Evolutionary conservation across 2,797 vertebrate species (phyloP).

Genomic region (Leuciscus waleckii): DNA sequence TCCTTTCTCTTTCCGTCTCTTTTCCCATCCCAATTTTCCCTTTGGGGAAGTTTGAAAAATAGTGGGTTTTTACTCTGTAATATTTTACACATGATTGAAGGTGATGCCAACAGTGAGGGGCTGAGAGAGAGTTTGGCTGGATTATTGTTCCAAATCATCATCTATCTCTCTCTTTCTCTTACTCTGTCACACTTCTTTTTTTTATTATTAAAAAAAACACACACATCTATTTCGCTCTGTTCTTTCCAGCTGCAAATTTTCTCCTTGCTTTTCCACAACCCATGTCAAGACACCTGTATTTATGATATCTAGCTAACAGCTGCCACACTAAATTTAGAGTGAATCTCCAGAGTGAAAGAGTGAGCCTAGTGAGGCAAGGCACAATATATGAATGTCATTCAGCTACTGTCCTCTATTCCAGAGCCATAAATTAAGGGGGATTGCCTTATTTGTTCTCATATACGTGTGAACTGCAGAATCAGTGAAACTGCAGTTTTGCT

Average conservation of each 20-base stretch:
- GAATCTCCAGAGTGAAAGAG: constrained; percentile 36
- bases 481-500: constrained; percentile 15
- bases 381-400: neutral
- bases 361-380: neutral
- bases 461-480: neutral
- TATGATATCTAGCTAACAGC: constrained; percentile 68
- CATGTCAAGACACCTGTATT: constrained; percentile 67
- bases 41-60: constrained; percentile 69
- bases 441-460: neutral
- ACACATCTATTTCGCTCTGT: constrained; percentile 61
- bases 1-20: constrained; percentile 62
- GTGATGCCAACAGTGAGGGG: constrained; percentile 68
- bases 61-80: constrained; percentile 65
- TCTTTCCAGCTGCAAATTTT: constrained; percentile 75
- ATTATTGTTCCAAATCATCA: constrained; percentile 71
- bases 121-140: constrained; percentile 65
- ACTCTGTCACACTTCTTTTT: neutral
- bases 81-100: constrained; percentile 78
- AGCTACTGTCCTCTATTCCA: neutral
- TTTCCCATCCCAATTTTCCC: constrained; percentile 49
- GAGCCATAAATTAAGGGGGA: neutral
- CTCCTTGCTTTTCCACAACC: constrained; percentile 49
- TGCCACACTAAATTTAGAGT: constrained; percentile 73
- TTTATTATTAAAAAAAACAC: too few relatives aligned
- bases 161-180: constrained; percentile 23